Evolutionary conservation across 2,797 vertebrate species (phyloP).

Genomic region (Microchirus variegatus): DNA sequence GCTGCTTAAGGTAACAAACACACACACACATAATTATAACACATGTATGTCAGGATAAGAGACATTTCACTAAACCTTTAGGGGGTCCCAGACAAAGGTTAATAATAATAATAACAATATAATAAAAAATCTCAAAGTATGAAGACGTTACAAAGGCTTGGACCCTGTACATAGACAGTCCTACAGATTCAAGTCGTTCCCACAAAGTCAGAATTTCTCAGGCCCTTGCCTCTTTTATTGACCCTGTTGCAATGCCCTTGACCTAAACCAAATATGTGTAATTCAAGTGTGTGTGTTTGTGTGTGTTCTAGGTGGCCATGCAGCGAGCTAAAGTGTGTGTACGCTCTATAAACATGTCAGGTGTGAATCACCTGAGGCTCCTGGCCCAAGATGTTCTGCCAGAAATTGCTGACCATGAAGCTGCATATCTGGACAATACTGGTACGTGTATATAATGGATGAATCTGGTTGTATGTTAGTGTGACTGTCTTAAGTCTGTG

Average conservation of each 20-base stretch:
- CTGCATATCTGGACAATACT: constrained; percentile 91
- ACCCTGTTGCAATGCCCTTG: too few species aligned
- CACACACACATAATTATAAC: neutral
- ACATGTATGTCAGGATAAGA: too few species aligned
- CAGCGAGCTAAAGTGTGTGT: constrained; percentile 93
- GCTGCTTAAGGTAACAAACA: constrained; percentile 89
- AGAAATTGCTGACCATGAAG: constrained; percentile 91
- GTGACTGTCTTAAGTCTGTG: neutral
- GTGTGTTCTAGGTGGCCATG: constrained; percentile 90
- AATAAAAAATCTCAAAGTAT: too few species aligned
- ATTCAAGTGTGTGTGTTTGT: constrained; percentile 36
- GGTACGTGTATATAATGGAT: constrained; percentile 69
- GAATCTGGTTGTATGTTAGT: neutral
- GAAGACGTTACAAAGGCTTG: too few species aligned
- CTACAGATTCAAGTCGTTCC: too few species aligned
- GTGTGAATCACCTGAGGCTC: constrained; percentile 88
- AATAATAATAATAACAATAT: too few species aligned
- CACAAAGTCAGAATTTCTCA: too few species aligned
- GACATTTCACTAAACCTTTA: too few species aligned
- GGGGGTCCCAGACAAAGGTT: too few species aligned
- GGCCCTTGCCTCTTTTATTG: too few species aligned
- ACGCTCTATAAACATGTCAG: constrained; percentile 86
- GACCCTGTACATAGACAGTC: too few species aligned
- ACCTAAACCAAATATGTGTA: neutral
- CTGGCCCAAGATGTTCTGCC: constrained; percentile 84